phyloP scores from a whole-genome alignment of 2,113 vertebrate genomes.

The Stegastes partitus region DNA sequence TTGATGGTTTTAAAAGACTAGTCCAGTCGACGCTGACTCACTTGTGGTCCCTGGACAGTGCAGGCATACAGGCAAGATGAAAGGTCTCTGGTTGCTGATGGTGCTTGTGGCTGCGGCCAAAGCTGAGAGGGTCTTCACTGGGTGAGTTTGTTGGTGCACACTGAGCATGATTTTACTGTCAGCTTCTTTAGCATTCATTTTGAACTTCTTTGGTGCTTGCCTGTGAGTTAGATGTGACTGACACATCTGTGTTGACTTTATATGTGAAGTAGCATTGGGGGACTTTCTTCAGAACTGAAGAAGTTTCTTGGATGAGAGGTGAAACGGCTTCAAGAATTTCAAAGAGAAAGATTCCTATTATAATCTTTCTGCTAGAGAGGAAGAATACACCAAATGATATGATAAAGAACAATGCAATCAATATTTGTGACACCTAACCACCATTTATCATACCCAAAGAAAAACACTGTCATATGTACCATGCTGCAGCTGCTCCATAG shows the following conservation, averaged over 20 bases:
- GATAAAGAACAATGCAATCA: no score
- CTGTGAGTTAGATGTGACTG: background rate
- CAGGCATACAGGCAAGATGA: constrained; percentile 57
- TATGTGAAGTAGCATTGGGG: no score
- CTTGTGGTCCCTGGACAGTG: background rate
- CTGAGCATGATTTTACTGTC: background rate
- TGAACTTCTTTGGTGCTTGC: background rate
- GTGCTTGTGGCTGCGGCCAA: constrained; percentile 59
- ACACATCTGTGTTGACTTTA: background rate
- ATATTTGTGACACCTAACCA: no score
- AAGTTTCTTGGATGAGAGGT: no score
- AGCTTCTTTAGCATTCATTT: background rate
- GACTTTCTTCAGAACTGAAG: no score
- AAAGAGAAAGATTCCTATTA: no score
- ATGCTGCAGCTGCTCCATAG: no score
- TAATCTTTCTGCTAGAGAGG: no score
- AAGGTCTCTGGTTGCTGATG: constrained; percentile 60
- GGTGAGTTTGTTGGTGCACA: constrained; percentile 63
- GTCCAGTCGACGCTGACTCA: background rate
- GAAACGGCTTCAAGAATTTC: no score
- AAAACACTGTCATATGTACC: no score
- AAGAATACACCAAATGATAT: no score
- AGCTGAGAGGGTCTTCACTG: constrained; percentile 68
- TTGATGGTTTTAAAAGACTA: background rate
- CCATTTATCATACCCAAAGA: no score